Conservation (phyloP, 1,140 invertebrate species). For the Brachionus sp. region DNA sequence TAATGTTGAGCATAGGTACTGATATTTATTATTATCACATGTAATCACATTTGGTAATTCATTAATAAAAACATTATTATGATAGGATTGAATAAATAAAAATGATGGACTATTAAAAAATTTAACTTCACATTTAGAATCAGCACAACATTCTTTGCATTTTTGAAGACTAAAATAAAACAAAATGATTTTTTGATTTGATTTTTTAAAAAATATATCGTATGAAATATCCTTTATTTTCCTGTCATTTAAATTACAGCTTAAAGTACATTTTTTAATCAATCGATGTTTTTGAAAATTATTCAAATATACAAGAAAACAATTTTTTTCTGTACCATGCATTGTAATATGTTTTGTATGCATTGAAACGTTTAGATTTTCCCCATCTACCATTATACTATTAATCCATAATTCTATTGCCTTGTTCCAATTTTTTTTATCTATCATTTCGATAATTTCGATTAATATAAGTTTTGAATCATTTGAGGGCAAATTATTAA, state of each 20-base stretch:
- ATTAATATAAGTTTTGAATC: neutral
- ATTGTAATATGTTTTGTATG: neutral
- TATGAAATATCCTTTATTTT: neutral
- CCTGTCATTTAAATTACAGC: neutral
- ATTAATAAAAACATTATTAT: neutral
- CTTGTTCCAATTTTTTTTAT: neutral
- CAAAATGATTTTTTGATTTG: neutral
- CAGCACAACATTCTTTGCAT: neutral
- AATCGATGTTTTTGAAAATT: neutral
- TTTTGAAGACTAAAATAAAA: neutral
- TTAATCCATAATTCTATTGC: conserved; percentile 12
- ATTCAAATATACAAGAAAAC: neutral
- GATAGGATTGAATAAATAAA: neutral
- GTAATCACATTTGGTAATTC: neutral
- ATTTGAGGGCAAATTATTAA: neutral
- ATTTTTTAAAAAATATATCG: neutral
- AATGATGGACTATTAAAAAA: neutral
- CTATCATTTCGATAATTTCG: neutral
- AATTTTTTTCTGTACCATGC: neutral
- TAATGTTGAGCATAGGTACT: neutral
- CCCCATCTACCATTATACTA: neutral
- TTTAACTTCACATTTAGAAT: neutral
- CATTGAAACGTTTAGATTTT: neutral
- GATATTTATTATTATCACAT: neutral
- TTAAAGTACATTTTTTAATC: neutral